Percentiles rank a stretch among this genome's conserved stretches.
Evolutionary conservation across 2,113 vertebrate species (phyloP).

Genomic region (Phalacrocorax carbo): DNA sequence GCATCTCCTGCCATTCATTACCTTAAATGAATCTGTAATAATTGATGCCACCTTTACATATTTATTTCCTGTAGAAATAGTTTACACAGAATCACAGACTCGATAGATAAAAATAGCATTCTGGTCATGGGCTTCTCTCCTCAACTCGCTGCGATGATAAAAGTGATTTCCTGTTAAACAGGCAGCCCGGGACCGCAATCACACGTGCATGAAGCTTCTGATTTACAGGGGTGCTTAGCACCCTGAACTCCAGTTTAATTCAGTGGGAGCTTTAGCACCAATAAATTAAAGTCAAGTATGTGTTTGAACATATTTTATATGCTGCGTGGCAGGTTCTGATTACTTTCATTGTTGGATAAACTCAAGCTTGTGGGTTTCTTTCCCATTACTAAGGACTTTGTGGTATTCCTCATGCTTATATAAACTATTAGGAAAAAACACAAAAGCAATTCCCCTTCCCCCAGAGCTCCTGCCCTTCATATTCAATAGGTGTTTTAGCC

Average conservation of each 20-base stretch:
- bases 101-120: constrained; percentile 19
- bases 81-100: neutral
- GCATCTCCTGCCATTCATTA: neutral
- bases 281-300: constrained; percentile 32
- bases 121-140: constrained; percentile 15
- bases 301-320: constrained; percentile 16
- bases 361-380: neutral
- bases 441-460: neutral
- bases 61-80: constrained; percentile 64
- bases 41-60: constrained; percentile 51
- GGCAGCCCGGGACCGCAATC: neutral
- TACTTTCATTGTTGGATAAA: constrained; percentile 7
- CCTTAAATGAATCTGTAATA: constrained; percentile 53
- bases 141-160: neutral
- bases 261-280: neutral
- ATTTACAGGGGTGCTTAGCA: constrained; percentile 30
- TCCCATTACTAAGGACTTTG: neutral
- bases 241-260: constrained; percentile 36
- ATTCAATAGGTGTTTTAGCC: neutral
- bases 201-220: neutral
- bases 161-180: constrained; percentile 56
- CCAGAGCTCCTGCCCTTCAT: neutral
- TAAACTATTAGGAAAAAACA: neutral
- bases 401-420: neutral
- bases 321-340: neutral